A percentile compares a stretch with the other conserved stretches of the same genome.
These are phyloP conservation scores for Chrysocyon brachyurus DNA, from an alignment of 2,797 vertebrate species.

Conservation along the genomic window DNA sequence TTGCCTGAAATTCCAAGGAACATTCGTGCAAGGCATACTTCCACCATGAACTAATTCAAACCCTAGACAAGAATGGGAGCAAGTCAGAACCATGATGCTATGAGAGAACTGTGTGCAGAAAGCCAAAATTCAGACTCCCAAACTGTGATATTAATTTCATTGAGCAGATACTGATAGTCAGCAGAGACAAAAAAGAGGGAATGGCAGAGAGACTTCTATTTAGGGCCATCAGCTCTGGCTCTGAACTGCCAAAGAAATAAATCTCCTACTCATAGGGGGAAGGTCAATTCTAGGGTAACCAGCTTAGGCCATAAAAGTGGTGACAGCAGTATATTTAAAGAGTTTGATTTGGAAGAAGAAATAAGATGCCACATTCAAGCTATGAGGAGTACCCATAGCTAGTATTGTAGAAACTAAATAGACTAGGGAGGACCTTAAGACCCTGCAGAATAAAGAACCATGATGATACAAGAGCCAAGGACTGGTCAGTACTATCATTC, in stretches of 20 bases:
- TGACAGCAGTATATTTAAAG: background rate
- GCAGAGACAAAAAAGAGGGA: background rate
- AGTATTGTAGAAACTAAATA: background rate
- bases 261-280: background rate
- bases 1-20: conserved; percentile 39
- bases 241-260: background rate
- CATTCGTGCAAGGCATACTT: conserved; percentile 43
- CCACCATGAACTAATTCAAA: conserved; percentile 49
- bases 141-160: background rate
- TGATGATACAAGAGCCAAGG: background rate
- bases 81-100: conserved; percentile 17
- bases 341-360: conserved; percentile 35
- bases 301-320: background rate
- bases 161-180: background rate
- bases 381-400: background rate
- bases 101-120: background rate
- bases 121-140: background rate
- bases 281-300: background rate
- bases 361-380: background rate
- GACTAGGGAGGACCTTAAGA: background rate
- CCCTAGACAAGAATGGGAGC: background rate
- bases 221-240: conserved; percentile 3
- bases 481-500: background rate
- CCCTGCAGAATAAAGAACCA: background rate
- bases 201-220: background rate